A percentile compares a stretch with the other conserved stretches of the same genome.
Conservation (phyloP, 2,113 vertebrate genomes). For the Percina caprodes region DNA sequence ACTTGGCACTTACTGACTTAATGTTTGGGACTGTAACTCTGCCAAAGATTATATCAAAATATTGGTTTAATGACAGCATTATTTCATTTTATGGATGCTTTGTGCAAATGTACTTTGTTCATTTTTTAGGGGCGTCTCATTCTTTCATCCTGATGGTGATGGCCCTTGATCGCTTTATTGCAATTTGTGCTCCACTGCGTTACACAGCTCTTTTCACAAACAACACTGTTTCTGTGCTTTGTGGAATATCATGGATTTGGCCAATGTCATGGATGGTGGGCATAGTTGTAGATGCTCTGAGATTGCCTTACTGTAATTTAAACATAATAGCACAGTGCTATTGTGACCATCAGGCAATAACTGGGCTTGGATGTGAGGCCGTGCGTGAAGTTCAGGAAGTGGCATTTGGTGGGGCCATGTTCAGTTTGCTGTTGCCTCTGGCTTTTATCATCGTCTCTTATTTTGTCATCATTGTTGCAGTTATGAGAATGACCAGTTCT, state of each 20-base stretch:
- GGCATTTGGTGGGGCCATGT: constrained; percentile 54
- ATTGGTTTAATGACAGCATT: constrained; percentile 59
- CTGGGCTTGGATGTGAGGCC: constrained; percentile 54
- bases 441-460: constrained; percentile 74
- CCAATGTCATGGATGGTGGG: constrained; percentile 41
- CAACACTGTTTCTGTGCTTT: constrained; percentile 45
- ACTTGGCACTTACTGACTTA: constrained; percentile 73
- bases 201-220: constrained; percentile 67
- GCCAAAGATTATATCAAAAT: constrained; percentile 65
- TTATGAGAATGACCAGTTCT: constrained; percentile 57
- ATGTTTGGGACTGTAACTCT: constrained; percentile 66
- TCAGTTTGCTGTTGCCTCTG: constrained; percentile 65
- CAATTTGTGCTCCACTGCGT: constrained; percentile 68
- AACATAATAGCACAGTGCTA: constrained; percentile 73
- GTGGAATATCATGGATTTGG: constrained; percentile 64
- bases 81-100: constrained; percentile 69
- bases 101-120: constrained; percentile 76
- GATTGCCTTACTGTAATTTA: constrained; percentile 66
- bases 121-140: constrained; percentile 58
- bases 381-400: neutral
- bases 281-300: constrained; percentile 25
- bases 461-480: constrained; percentile 57
- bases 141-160: constrained; percentile 76
- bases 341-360: constrained; percentile 69
- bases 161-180: constrained; percentile 75